Evolutionary conservation across 2,113 vertebrate species (phyloP), one percentile per base, ranked within the genome.

Genomic region (Oncorhynchus masou): DNA sequence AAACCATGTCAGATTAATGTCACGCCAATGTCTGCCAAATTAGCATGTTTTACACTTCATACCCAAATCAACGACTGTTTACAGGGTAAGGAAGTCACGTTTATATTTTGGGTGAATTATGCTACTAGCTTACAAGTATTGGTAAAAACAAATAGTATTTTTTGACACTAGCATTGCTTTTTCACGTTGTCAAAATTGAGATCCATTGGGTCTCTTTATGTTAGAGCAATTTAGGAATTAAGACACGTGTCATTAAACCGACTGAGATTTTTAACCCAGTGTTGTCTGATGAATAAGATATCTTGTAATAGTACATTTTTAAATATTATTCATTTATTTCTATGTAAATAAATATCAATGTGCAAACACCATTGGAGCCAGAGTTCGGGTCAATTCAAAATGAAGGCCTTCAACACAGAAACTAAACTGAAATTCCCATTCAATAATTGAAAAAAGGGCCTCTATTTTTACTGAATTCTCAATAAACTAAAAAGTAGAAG

Each of bases 271-370:
- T 68, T n/a, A 34, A 68, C 24, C 29, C 65, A 16, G 22, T 68
- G 9, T 39, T 68, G 22, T 83, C 80, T 82, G 72, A 83, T 73
- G 64, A 73, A 66, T 72, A 49, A 49, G 74, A 81, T 78, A 82
- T 48, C 19, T 48, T 81, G 71, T 82, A 76, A 76, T 73, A 39
- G 72, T 19, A 67, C 77, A 70, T 74, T 68, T 67, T 84, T 74
- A 76, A 70, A 74, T 76, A 80, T 76, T 82, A 74, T 82, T 77
- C 12, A 66, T 76, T 81, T 83, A 60, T 66, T 16, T 16, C n/a
- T 22, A 24, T 89, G 81, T 84, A 80, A 31, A 85, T 87, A 45
- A 81, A 76, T 74, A 22, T 81, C 76, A 72, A 73, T 82, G 88
- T 88, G 69, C 71, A 22, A 88, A 75, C 57, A 79, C 62, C 83